Percentiles rank a stretch among this genome's conserved stretches.
These are phyloP conservation scores for Selenia dentaria DNA, from an alignment of 2,888 invertebrate genomes.

Conservation along the genomic window DNA sequence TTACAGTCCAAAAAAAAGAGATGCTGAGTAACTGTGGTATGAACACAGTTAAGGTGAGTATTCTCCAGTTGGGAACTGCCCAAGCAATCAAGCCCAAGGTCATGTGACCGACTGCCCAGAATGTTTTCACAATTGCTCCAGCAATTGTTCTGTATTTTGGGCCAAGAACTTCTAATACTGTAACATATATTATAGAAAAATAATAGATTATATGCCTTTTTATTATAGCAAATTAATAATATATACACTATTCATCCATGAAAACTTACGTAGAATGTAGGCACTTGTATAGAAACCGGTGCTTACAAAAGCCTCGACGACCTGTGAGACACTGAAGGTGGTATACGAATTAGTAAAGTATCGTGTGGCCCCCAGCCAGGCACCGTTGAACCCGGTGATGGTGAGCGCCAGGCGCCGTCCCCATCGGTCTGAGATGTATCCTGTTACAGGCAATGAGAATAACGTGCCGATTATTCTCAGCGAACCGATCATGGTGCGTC, in stretches of 20 bases:
- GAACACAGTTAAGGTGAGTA: conserved; percentile 87
- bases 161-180: conserved; percentile 90
- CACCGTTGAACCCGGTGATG: conserved; percentile 84
- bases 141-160: conserved; percentile 88
- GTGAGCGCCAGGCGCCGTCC: conserved; percentile 86
- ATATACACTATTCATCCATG: no score
- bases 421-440: conserved; percentile 89
- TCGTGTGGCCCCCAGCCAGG: conserved; percentile 86
- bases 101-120: conserved; percentile 89
- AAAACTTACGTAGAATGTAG: conserved; percentile 86
- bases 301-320: conserved; percentile 87
- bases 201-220: no score
- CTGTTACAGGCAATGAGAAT: conserved; percentile 87
- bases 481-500: conserved; percentile 88
- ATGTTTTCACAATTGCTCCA: conserved; percentile 87
- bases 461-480: conserved; percentile 88
- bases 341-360: conserved; percentile 85
- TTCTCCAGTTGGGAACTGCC: conserved; percentile 88
- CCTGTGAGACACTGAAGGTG: conserved; percentile 87
- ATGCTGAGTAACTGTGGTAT: conserved; percentile 87
- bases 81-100: conserved; percentile 88
- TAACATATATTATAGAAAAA: background rate
- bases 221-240: no score
- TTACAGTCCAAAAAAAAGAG: conserved; percentile 87
- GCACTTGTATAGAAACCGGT: conserved; percentile 88